Base-by-base conservation (phyloP, 2,888 invertebrate genomes). In the Microplitis manilae region DNA sequence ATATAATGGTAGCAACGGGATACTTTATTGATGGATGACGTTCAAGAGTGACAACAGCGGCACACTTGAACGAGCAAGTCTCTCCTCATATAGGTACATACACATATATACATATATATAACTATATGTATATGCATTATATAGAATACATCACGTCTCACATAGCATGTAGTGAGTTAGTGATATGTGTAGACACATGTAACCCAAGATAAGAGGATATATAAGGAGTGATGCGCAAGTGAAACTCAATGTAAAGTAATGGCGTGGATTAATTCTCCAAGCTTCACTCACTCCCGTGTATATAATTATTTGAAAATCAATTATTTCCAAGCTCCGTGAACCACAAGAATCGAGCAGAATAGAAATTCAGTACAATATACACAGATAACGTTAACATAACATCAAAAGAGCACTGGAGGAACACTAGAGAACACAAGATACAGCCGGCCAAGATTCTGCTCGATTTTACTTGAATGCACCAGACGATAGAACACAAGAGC, bases 11-110 rank as follows among this genome's bases (percentile, higher is more conserved):
- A 50, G 50, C 50, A 13, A 50, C 50, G 50, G 50, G 78, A 81
- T 81, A 75, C 81, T 79, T 81, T 78, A 79, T 79, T 80, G 79
- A 82, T 81, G 79, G 77, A 79, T 81, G 80, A 81, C 76, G 76
- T 80, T 82, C 75, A 76, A 81, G 77, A 78, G 77, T 75, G 79
- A 79, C 77, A 80, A 78, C 75, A 65, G 72, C 64, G 69, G 59
- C 15, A 68, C 41, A 76, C 77, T 76, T 76, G 72, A 75, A 50
- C 60, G 60, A 68, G 50, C 39, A 68, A 20, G 39, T 50, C 50
- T 62, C 17, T 15, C 13, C 13, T 50, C 50, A 8, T 13, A 13
- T 50, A 50, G 76, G 75, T 78, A 39, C 65, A 64, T 68, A 65
- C 68, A 30, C 17, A 41, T 68, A 20, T 72, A 72, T 17, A 60